Base-by-base conservation (phyloP, 1,140 invertebrate genomes). In the Lasaia peninsularis region DNA sequence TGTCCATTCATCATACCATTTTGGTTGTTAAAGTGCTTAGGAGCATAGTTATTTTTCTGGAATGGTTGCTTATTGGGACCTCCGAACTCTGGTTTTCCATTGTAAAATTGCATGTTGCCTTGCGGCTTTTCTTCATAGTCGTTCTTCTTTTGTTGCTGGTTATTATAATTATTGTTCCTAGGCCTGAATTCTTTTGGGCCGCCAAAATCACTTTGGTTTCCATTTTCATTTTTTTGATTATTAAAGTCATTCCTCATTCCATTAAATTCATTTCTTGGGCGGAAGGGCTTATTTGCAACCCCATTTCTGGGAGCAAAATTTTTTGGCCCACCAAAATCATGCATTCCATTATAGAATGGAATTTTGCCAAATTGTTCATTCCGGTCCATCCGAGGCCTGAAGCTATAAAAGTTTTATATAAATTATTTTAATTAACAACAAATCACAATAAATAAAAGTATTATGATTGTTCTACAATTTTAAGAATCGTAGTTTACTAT, bases 351-450 rank as follows among this genome's bases (percentile, higher is more conserved):
- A 44, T 89, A 86, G 35, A 86, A 88, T 49, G 89, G 89, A 50
- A 89, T 86, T 81, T 92, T 91, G 79, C 90, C 90, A 83, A 89
- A 91, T 89, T 91, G 90, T 88, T 91, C 91, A 89, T 89, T 90
- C 73, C 91, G 90, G 79, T 92, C 91, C 75, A 90, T 81, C 73
- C 91, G 85, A 69, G 90, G 86, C 72, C 91, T 90, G 79, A 88
- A 92, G 81, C 91, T 75, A 62, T 54, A 58, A 56, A 5, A 28
- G 51, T 24, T 52, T 16, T 16, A 8, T 32, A 52, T 56, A 61
- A 48, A 57, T 21, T 21, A n/a, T n/a, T n/a, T n/a, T n/a, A 49
- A 18, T 49, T 11, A 49, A 49, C 20, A 49, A 21, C 14, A 21
- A 11, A 21, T 2, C 14, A 49, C 12, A 21, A 6, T 28, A 28